Evolutionary conservation across 2,888 invertebrate species (phyloP), one percentile per base, ranked within the genome.

Genomic region (Stenurella melanura): DNA sequence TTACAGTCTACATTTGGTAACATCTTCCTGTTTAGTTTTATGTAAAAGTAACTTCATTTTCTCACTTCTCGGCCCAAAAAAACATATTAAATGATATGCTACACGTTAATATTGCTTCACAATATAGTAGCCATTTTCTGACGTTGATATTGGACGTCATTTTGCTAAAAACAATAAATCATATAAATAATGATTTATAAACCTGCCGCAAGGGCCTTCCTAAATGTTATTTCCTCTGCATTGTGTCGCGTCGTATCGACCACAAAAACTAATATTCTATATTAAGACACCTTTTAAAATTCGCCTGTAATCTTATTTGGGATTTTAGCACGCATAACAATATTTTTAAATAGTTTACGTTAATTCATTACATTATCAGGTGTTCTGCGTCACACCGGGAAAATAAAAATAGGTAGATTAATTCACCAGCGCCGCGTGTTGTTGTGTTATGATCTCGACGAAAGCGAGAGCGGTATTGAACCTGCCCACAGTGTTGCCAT

Each of bases 401-500:
- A 50, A 50, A 50, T 50, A 50, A 50, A 50, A 50, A 50, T 50
- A 50, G 50, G 50, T n/a, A 50, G 50, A 50, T 50, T 50, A 50
- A 50, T 42, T 42, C 11, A 11, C 2, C 50, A 17, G 0, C 5
- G 50, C 50, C 5, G 15, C 11, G 50, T 50, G 30, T 34, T 34
- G 30, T 34, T 34, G 7, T 50, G n/a, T 50, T 50, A n/a, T 50
- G 50, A 50, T n/a, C 50, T 50, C 50, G 50, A 6, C 50, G 50
- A 50, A n/a, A 50, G 50, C 50, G 50, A 50, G n/a, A 50, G 50
- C 50, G 3, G 50, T 50, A 42, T 42, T 15, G 42, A 42, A 42
- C 42, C 12, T 12, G 42, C 42, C 42, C 42, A 42, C 42, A 12
- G n/a, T n/a, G n/a, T n/a, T n/a, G n/a, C n/a, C n/a, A n/a, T n/a